Percentiles rank a stretch among this genome's conserved stretches.
Conservation (phyloP, 1,140 invertebrate genomes). For the Dendroctonus valens region DNA sequence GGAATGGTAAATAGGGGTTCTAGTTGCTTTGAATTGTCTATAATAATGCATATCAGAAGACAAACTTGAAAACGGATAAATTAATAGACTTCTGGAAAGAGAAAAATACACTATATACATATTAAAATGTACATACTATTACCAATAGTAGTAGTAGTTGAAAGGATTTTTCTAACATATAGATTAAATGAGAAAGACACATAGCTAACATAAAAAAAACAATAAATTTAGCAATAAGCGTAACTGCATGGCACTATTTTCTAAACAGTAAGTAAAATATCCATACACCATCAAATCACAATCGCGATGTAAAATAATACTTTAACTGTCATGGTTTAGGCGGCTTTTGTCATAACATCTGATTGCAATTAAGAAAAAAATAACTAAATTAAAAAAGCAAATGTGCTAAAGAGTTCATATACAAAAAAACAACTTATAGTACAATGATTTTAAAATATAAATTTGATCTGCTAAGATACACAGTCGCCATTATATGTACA, state of each 20-base stretch:
- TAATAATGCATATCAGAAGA: no score
- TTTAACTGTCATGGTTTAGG: constrained; percentile 30
- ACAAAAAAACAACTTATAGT: constrained; percentile 15
- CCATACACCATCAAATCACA: constrained; percentile 4
- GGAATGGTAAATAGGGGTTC: no score
- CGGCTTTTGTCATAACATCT: constrained; percentile 11
- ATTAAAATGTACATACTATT: no score
- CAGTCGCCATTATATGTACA: constrained; percentile 18
- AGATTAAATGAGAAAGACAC: no score
- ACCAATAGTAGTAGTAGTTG: no score
- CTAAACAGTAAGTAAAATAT: constrained; percentile 7
- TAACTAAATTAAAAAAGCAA: constrained; percentile 4
- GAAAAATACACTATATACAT: no score
- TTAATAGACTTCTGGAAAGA: no score
- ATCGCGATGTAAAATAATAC: constrained; percentile 6
- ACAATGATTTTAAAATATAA: constrained; percentile 33
- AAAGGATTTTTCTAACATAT: no score
- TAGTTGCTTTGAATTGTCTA: no score
- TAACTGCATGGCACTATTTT: constrained; percentile 22
- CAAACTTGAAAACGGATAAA: no score
- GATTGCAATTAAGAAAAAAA: constrained; percentile 13
- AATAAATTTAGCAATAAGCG: not conserved
- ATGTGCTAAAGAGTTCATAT: constrained; percentile 12
- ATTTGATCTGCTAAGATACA: constrained; percentile 13
- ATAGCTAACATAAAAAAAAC: no score